Base-by-base conservation (phyloP, 1,140 invertebrate genomes). In the Lepidurus arcticus region DNA sequence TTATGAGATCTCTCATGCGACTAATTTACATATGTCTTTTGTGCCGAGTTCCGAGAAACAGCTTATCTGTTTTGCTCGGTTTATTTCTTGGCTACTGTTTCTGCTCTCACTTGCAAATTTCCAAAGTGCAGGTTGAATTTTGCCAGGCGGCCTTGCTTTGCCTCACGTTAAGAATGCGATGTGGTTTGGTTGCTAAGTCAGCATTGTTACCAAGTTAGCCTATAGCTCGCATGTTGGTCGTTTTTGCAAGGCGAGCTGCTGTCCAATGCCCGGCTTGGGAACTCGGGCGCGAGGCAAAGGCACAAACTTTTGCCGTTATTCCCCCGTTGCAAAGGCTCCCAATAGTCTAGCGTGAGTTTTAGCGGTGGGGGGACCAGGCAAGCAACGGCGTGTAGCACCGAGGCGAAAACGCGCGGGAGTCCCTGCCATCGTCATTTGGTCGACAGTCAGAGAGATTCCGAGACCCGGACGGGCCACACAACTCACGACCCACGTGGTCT, bases 151-250 rank as follows among this genome's bases (percentile, higher is more conserved):
- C 53, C 21, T 65, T 7, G 53, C 53, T 3, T 21, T 34, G 34
- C 34, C 34, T 4, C 2, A 65, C 53, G 21, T n/a, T 65, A 65
- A 65, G 53, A 21, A 21, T 65, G 53, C 0, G 7, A n/a, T 65
- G 53, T 65, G 53, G 53, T 65, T 9, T 65, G 53, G 53, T 65
- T 65, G 53, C 53, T 65, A 65, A 13, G 53, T 65, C 53, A 4
- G 53, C 53, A 65, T 65, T 65, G 53, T 65, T 65, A 65, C 53
- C 53, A 65, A 21, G 53, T 65, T 65, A 65, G 53, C 53, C 53
- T 65, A 65, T 65, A 65, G 53, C 53, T 65, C n/a, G 53, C 53
- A 65, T 21, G 53, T 65, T 65, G 53, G 53, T 21, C 16, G 53
- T 65, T 65, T 65, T 65, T 65, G 53, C 53, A 65, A 65, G 53